phyloP scores from a whole-genome alignment of 2,113 vertebrate genomes.

The Microtus pennsylvanicus region DNA sequence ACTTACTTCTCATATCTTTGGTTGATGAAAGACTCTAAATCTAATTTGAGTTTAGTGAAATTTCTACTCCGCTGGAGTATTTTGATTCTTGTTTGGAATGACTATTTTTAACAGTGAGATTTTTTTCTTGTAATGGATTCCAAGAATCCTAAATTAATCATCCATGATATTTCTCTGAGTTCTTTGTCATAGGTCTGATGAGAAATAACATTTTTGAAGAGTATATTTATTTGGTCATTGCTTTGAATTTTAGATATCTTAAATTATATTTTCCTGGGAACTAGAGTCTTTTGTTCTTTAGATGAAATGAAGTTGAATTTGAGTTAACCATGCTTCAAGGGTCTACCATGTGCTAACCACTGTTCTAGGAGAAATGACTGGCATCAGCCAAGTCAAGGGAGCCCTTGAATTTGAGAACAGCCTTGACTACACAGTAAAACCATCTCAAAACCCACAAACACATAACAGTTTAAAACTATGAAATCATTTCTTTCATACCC shows the following conservation, averaged over 20 bases:
- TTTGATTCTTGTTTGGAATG: conserved; percentile 23
- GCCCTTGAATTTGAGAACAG: neutral
- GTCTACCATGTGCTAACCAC: neutral
- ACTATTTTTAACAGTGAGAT: conserved; percentile 30
- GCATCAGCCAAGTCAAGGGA: neutral
- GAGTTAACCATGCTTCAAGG: neutral
- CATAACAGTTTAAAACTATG: neutral
- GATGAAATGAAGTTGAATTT: neutral
- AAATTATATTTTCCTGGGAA: conserved; percentile 7
- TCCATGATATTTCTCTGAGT: neutral
- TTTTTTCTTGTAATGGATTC: conserved; percentile 11
- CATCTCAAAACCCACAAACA: neutral
- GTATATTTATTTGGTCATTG: neutral
- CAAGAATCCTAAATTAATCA: conserved; percentile 43
- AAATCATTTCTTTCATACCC: neutral
- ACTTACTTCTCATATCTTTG: neutral
- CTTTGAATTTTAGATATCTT: conserved; percentile 31
- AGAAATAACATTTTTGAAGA: conserved; percentile 5
- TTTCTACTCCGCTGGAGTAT: neutral
- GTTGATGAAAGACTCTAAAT: neutral
- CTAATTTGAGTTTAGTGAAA: conserved; percentile 13
- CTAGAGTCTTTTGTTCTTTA: neutral
- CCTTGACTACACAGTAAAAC: neutral
- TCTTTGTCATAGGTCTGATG: conserved; percentile 24
- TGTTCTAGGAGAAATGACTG: neutral